Base-by-base conservation (phyloP, 2,888 invertebrate species). In the Pachycephus smyrnensis region DNA sequence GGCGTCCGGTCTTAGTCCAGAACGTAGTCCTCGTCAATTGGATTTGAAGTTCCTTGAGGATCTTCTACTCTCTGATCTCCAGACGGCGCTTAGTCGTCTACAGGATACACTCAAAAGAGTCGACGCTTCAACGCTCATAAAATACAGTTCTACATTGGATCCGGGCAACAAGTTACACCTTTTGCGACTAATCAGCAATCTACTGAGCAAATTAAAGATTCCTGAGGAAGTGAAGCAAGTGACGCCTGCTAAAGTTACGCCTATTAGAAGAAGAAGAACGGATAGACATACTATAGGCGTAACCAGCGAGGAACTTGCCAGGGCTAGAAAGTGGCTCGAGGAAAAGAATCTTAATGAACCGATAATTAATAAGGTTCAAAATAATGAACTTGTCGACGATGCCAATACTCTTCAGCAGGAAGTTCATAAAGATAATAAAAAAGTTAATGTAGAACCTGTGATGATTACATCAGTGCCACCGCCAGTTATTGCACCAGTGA, bases 261-360 rank as follows among this genome's bases (percentile, higher is more conserved):
- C 68, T 88, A 90, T 79, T 88, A 91, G 93, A 12, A 93, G 94
- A 78, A 93, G 94, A 82, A 94, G 95, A 40, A 94, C 94, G 81
- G 94, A 94, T 74, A 92, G 97, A 0, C 96, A 97, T 90, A 97
- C 97, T 0, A 96, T 97, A 33, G 97, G 96, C 74, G 97, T 97
- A 31, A 96, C 96, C 69, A 94, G 94, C 73, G 96, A 96, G 89
- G 97, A 97, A 87, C 91, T 97, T 36, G 96, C 95, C 3, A 94
- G 95, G 85, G 97, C 97, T 0, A 93, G 97, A 73, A 94, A 95
- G 79, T 94, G 96, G 87, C 94, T 97, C 83, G 95, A 96, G 90
- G 94, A 95, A 85, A 93, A 85, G 73, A 84, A 79, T 33, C 73
- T 76, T 82, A 86, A 32, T 33, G 23, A 35, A 12, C 30, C 15